phyloP scores from a whole-genome alignment of 2,113 vertebrate genomes.

The cattle (Bos taurus) region ARS-UCD2.0 NC_037350.1:47424001-47424500 shows the following conservation, averaged over 20 bases:
- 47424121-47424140: background rate
- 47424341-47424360: background rate
- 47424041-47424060: background rate
- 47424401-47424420: background rate
- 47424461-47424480: background rate
- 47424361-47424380: background rate
- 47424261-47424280: background rate
- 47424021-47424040: background rate
- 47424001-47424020: background rate
- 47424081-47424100: too few species aligned
- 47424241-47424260: background rate
- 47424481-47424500: background rate
- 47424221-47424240: background rate
- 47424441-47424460: background rate
- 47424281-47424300: background rate
- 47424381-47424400: background rate
- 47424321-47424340: too few species aligned
- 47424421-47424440: background rate
- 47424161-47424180: background rate
- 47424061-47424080: background rate
- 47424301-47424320: background rate
- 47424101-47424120: background rate
- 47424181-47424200: background rate
- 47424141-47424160: background rate
- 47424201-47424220: background rate